Percentiles rank a stretch among this genome's conserved stretches.
These are phyloP conservation scores for Crocallis elinguaria DNA, from an alignment of 2,888 invertebrate genomes.

Conservation along the genomic window DNA sequence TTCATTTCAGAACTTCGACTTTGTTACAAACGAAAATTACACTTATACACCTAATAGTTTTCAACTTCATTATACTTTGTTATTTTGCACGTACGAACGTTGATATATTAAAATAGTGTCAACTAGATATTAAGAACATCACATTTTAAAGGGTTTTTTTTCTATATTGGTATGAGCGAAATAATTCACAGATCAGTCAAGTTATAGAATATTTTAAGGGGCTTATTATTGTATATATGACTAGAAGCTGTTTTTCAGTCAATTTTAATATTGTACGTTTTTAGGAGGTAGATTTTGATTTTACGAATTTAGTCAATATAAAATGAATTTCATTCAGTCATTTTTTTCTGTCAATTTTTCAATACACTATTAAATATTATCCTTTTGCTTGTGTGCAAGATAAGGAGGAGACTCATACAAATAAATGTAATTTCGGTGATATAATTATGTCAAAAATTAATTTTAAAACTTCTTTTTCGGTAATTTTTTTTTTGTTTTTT, in stretches of 20 bases:
- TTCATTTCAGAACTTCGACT: slow-evolving; percentile 49
- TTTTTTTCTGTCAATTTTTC: slow-evolving; percentile 18
- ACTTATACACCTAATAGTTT: slow-evolving; percentile 74
- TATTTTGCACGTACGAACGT: slow-evolving; percentile 59
- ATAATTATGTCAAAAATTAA: slow-evolving; percentile 15
- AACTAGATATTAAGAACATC: slow-evolving; percentile 71
- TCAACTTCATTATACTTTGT: slow-evolving; percentile 63
- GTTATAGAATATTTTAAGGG: slow-evolving; percentile 10
- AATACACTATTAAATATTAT: slow-evolving; percentile 1
- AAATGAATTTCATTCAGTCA: neutral
- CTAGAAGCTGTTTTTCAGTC: slow-evolving; percentile 54
- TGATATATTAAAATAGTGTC: slow-evolving; percentile 76
- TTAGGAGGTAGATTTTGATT: slow-evolving; percentile 39
- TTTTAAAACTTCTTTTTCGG: neutral
- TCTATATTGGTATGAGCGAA: slow-evolving; percentile 67
- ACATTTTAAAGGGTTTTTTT: slow-evolving; percentile 60
- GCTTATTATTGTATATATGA: slow-evolving; percentile 42
- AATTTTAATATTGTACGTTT: slow-evolving; percentile 19
- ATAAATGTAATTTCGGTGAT: no score
- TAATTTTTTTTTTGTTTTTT: neutral
- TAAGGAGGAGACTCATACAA: no score
- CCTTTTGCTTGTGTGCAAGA: no score
- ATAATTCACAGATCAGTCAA: slow-evolving; percentile 38
- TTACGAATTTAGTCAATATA: slow-evolving; percentile 14
- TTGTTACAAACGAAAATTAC: slow-evolving; percentile 71